Base-by-base conservation (phyloP, 1,140 invertebrate genomes). In the Anastatus disparis region DNA sequence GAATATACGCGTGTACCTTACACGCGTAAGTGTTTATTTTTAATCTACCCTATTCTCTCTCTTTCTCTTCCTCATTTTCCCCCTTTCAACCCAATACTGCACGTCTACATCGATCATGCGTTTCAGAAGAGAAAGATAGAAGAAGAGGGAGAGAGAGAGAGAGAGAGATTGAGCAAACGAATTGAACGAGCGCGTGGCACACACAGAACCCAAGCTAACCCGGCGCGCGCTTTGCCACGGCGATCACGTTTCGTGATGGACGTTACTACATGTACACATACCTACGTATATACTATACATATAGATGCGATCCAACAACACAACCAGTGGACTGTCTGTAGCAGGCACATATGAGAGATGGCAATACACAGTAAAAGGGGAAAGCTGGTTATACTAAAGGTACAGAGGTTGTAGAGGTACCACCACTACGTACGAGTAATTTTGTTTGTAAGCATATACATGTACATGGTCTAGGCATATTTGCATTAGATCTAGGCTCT, bases 291-390 rank as follows among this genome's bases (percentile, higher is more conserved):
- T 8, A 55, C 10, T n/a, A n/a, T n/a, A n/a, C n/a, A n/a, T n/a
- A n/a, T n/a, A n/a, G n/a, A n/a, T n/a, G n/a, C n/a, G n/a, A n/a
- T n/a, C n/a, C n/a, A n/a, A n/a, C n/a, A n/a, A n/a, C n/a, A n/a
- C n/a, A n/a, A n/a, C n/a, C n/a, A n/a, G n/a, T n/a, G n/a, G 42
- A 59, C 65, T 68, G 65, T 40, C 65, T 55, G 29, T 29, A 44
- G 38, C 65, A 68, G 64, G 15, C 64, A 4, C 64, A 56, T n/a
- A n/a, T 56, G 64, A 66, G 64, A 66, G 50, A 66, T 66, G 63
- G 50, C 48, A 38, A 35, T 52, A 20, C n/a, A n/a, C n/a, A n/a
- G 27, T 59, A 61, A 79, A 81, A 79, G 77, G 70, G 78, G 81
- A 76, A n/a, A n/a, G n/a, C n/a, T n/a, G n/a, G n/a, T n/a, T n/a